phyloP scores from a whole-genome alignment of 92 coral and sea anemone genomes.

The Ricordea florida region DNA sequence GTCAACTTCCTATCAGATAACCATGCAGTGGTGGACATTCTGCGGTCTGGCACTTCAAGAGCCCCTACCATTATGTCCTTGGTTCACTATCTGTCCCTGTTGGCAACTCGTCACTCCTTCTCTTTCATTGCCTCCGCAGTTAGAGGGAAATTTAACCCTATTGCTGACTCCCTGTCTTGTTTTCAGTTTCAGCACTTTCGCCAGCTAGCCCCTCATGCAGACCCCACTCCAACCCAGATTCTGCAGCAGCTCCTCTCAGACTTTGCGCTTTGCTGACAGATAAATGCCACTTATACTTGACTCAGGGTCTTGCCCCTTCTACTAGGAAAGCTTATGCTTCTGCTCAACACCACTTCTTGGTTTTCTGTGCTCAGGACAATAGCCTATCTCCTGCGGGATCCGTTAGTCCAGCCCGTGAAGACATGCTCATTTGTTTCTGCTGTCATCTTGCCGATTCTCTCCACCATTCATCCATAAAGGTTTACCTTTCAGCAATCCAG shows the following conservation, averaged over 20 bases:
- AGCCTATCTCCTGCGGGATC: no score
- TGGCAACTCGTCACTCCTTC: constrained; percentile 1
- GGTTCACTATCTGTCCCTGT: background rate
- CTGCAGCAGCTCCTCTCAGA: constrained; percentile 7
- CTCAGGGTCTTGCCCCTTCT: no score
- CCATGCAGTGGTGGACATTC: background rate
- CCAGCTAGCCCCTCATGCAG: constrained; percentile 17
- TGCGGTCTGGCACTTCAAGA: constrained; percentile 14
- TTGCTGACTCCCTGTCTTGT: background rate
- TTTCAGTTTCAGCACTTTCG: constrained; percentile 5
- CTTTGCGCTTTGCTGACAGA: background rate
- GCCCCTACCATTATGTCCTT: constrained; percentile 2
- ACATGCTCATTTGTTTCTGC: no score
- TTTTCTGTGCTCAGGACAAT: no score
- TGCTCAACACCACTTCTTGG: no score
- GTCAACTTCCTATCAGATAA: background rate
- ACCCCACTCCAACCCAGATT: background rate
- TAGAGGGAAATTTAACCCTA: background rate
- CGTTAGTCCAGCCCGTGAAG: no score
- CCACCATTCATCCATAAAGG: no score
- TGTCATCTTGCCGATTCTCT: no score
- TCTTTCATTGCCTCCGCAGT: constrained; percentile 4
- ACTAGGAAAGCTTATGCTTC: background rate
- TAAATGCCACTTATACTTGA: constrained; percentile 1
- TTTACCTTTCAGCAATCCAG: no score